Conservation (phyloP, 2,113 vertebrate species). For the Thalassoma bifasciatum region DNA sequence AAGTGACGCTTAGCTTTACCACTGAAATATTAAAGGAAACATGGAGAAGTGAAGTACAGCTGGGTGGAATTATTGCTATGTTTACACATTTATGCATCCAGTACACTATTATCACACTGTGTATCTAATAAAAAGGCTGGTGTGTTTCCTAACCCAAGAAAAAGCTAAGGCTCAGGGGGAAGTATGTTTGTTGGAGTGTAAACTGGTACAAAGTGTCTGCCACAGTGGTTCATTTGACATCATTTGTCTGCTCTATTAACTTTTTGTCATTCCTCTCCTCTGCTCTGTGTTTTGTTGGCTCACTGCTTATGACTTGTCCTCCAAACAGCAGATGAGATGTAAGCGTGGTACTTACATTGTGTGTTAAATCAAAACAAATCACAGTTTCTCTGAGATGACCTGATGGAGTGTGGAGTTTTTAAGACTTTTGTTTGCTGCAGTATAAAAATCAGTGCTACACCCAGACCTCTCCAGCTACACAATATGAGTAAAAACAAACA, state of each 20-base stretch:
- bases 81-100: background rate
- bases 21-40: too few species aligned
- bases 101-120: background rate
- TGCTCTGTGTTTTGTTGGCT: conserved; percentile 38
- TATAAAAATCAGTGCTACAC: too few species aligned
- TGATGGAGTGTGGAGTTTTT: background rate
- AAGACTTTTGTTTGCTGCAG: background rate
- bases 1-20: too few species aligned
- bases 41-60: too few species aligned
- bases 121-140: background rate
- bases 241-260: conserved; percentile 72
- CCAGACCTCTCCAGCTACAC: background rate
- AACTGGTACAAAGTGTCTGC: conserved; percentile 35
- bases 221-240: conserved; percentile 57
- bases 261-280: conserved; percentile 62
- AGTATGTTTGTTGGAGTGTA: conserved; percentile 24
- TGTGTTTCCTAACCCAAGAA: background rate
- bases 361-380: conserved; percentile 57
- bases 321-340: conserved; percentile 60
- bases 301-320: conserved; percentile 60
- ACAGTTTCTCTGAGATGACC: conserved; percentile 19
- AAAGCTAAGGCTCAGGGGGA: background rate
- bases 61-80: too few species aligned
- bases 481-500: background rate
- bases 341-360: conserved; percentile 10